Evolutionary conservation across 2,888 invertebrate species (phyloP).

Genomic region (Caenorhabditis japonica): DNA sequence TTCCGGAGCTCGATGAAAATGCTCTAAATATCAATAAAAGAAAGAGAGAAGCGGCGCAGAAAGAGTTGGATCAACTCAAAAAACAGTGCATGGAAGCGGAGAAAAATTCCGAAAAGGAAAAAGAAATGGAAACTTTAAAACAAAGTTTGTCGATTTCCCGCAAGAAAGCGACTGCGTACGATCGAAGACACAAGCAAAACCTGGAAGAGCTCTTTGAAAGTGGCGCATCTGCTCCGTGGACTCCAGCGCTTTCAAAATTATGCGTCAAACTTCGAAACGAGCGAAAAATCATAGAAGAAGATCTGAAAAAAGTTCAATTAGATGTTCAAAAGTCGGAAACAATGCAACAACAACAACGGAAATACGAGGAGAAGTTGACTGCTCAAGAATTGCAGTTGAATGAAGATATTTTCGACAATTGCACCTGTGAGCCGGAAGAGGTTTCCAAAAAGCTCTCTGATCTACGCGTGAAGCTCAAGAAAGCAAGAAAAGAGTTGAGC

Average conservation of each 20-base stretch:
- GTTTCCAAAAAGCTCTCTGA: conserved; percentile 37
- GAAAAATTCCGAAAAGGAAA: conserved; percentile 35
- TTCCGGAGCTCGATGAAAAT: conserved; percentile 38
- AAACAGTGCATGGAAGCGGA: conserved; percentile 31
- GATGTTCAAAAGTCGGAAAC: conserved; percentile 24
- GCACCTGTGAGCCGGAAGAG: conserved; percentile 42
- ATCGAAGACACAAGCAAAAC: conserved; percentile 40
- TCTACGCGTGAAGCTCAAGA: conserved; percentile 39
- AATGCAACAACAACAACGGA: conserved; percentile 15
- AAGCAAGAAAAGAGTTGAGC: conserved; percentile 54
- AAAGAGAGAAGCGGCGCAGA: conserved; percentile 10
- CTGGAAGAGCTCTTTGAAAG: conserved; percentile 29
- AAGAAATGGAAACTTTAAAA: conserved; percentile 21
- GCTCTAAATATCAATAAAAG: conserved; percentile 7
- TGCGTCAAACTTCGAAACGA: conserved; percentile 20
- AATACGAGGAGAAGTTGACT: conserved; percentile 25
- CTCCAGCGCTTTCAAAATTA: not conserved
- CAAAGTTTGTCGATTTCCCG: not conserved
- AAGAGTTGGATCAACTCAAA: conserved; percentile 35
- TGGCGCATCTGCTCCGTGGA: conserved; percentile 32
- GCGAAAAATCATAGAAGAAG: conserved; percentile 19
- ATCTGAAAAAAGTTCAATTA: conserved; percentile 23
- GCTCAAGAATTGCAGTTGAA: conserved; percentile 4
- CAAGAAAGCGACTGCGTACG: conserved; percentile 15
- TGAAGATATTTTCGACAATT: conserved; percentile 32